Evolutionary conservation across 2,888 invertebrate species (phyloP).

Genomic region (Lycocerus yunnanus): DNA sequence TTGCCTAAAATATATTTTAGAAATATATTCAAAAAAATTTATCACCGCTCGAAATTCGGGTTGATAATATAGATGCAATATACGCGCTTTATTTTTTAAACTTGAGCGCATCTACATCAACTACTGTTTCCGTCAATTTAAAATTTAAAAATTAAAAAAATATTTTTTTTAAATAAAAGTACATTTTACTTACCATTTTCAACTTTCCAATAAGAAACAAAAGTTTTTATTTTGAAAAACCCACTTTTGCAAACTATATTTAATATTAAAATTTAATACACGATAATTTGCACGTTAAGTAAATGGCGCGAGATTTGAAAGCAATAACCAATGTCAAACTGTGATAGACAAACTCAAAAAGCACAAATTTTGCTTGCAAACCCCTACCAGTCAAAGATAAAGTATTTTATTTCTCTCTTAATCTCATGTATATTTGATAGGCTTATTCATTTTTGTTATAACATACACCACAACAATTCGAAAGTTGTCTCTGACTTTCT

Average conservation of each 20-base stretch:
- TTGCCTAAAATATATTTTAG: neutral
- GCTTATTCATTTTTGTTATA: slow-evolving; percentile 33
- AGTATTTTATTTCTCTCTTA: slow-evolving; percentile 24
- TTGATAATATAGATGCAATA: neutral
- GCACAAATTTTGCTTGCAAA: slow-evolving; percentile 32
- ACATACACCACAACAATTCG: slow-evolving; percentile 40
- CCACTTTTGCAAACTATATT: neutral
- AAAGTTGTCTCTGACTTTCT: slow-evolving; percentile 37
- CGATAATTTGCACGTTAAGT: neutral
- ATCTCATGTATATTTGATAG: slow-evolving; percentile 7
- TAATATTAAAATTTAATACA: neutral
- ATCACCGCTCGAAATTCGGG: neutral
- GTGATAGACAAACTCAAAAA: slow-evolving; percentile 27
- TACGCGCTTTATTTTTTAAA: neutral
- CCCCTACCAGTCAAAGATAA: slow-evolving; percentile 30
- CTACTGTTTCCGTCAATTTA: neutral
- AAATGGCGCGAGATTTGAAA: slow-evolving; percentile 34
- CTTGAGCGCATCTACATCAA: neutral
- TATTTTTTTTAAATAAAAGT: neutral
- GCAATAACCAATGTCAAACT: slow-evolving; percentile 35
- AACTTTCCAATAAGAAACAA: neutral
- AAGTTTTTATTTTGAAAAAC: neutral
- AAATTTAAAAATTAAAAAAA: neutral
- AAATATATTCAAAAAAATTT: neutral
- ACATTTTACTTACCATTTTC: neutral